Evolutionary conservation across 2,888 invertebrate species (phyloP), one percentile per base, ranked within the genome.

Genomic region (Meiosimyza decipiens): DNA sequence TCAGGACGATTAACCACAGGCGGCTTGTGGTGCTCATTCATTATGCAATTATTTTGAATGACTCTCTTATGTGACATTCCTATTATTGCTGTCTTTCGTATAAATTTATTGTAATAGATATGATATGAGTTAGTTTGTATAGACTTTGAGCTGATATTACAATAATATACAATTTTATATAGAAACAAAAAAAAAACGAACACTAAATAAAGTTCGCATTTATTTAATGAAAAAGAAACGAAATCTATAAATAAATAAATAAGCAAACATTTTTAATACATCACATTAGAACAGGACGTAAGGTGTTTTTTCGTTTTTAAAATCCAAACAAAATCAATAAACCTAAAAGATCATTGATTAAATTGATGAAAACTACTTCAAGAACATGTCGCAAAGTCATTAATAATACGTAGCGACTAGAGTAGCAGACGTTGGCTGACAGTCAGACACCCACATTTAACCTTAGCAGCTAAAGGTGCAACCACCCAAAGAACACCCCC

Each of bases 31-130:
- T 77, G 79, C 77, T 77, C 76, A 80, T 82, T 82, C 82, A 80
- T 81, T 79, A 79, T 82, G 80, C 83, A 84, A 84, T 83, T 84
- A 83, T 81, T 83, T 83, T 71, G 79, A 82, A 84, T 83, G 83
- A 83, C 82, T 83, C 75, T 82, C 76, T 78, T 80, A 80, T 82
- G 80, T 81, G 80, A 81, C 82, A 81, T 80, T 82, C 83, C 47
- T 57, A 67, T 57, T 57, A 40, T 40, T 40, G 40, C 40, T 40
- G 6, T 40, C 40, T 40, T 40, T 40, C 1, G 40, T 40, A 40
- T 5, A 40, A 7, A 2, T 40, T 40, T 40, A 40, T 40, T 40
- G 40, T 40, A 40, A 40, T 40, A 7, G 40, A 40, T 40, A 40
- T 40, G 40, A 6, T 40, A 40, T 40, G 40, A 40, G 40, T 40